A percentile compares a stretch with the other conserved stretches of the same genome.
Evolutionary conservation across 2,888 invertebrate species (phyloP).

Genomic region (Volucella zonaria): DNA sequence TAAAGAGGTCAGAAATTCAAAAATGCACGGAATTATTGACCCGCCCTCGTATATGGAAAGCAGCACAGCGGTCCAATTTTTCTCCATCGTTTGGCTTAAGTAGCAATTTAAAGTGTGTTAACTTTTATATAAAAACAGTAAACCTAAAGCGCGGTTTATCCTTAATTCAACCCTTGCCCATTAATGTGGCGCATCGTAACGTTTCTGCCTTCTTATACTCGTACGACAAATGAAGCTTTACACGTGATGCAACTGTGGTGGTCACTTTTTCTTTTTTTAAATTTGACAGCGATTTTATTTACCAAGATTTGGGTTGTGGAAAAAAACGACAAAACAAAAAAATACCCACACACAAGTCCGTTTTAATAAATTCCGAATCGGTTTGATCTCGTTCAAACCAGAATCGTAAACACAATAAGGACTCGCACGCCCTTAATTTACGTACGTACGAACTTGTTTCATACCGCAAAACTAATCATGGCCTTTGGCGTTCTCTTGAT

Average conservation of each 20-base stretch:
- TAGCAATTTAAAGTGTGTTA: no score
- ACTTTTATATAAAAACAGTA: no score
- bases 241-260: neutral
- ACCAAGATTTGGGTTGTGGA: no score
- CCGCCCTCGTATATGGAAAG: no score
- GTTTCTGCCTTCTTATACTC: neutral
- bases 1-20: no score
- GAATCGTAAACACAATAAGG: slow-evolving; percentile 51
- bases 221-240: neutral
- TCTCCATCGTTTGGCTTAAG: no score
- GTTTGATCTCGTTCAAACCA: slow-evolving; percentile 62
- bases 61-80: no score
- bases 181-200: no score
- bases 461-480: slow-evolving; percentile 30
- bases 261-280: neutral
- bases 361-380: neutral
- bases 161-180: no score
- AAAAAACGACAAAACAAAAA: neutral
- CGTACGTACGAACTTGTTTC: slow-evolving; percentile 52
- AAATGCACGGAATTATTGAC: no score
- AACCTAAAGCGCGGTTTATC: no score
- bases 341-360: neutral
- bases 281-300: no score
- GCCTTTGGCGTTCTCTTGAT: slow-evolving; percentile 51
- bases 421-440: slow-evolving; percentile 25